A percentile compares a stretch with the other conserved stretches of the same genome.
phyloP scores from a whole-genome alignment of 2,888 invertebrate species.

The Chloroclystis v-ata region DNA sequence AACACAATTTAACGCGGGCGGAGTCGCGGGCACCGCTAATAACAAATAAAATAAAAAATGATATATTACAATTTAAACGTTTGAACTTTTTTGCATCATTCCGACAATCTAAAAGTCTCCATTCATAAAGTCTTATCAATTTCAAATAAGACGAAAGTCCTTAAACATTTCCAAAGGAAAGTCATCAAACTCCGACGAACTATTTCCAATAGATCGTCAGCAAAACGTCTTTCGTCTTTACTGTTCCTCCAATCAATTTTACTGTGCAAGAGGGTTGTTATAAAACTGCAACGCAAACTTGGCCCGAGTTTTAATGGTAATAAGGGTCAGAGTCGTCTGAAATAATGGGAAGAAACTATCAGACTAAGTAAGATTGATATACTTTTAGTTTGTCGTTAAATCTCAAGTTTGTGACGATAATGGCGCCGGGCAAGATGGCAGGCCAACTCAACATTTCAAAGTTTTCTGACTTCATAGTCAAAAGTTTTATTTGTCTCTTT shows the following conservation, averaged over 20 bases:
- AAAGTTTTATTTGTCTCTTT: constrained; percentile 3
- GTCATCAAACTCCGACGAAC: neutral
- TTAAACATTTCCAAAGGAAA: too few species aligned
- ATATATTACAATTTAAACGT: too few species aligned
- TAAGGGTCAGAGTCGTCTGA: constrained; percentile 21
- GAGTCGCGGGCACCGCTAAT: too few species aligned
- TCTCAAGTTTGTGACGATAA: constrained; percentile 19
- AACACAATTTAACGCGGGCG: too few species aligned
- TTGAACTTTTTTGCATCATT: too few species aligned
- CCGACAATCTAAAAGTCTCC: too few species aligned
- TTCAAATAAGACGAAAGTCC: too few species aligned
- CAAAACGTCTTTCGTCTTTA: neutral
- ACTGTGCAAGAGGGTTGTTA: constrained; percentile 18
- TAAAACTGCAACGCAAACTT: constrained; percentile 26
- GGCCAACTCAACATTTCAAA: constrained; percentile 13
- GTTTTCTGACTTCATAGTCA: constrained; percentile 7
- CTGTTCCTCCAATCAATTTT: constrained; percentile 2
- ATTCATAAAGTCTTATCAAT: too few species aligned
- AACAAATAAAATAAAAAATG: too few species aligned
- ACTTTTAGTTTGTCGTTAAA: constrained; percentile 24
- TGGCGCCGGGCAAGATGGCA: constrained; percentile 11
- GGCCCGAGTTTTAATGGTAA: constrained; percentile 24
- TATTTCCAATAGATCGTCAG: constrained; percentile 1
- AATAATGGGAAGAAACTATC: constrained; percentile 28
- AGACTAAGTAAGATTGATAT: constrained; percentile 32